Evolutionary conservation across 2,888 invertebrate genomes (phyloP), one percentile per base, ranked within the genome.

Genomic region (Neoascia interrupta): DNA sequence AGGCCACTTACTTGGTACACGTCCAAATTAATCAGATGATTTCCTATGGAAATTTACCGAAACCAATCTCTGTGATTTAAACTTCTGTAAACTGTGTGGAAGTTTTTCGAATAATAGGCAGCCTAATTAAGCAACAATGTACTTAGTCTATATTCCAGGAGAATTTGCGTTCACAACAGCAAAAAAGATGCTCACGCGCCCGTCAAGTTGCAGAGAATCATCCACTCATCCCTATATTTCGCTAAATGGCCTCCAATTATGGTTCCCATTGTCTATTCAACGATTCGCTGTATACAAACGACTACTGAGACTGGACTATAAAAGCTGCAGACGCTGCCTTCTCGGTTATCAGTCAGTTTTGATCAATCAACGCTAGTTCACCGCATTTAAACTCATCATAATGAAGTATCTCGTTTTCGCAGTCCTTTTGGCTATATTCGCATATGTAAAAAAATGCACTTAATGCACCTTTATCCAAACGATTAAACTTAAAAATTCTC

Each of bases 401-500:
- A 87, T 87, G 88, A 88, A 88, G 83, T 85, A 84, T 81, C 43
- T 81, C 8, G 56, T 84, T 60, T 68, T 88, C 81, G 87, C 84
- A 61, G 82, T 88, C 73, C 66, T 87, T 43, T 84, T 86, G 70
- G 87, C 87, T 51, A 60, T 88, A 60, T 81, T 87, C 53, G 86
- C 87, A 61, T 81, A 87, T 84, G 88, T 88, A 84, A 86, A 86
- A 16, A 5, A 31, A 15, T 37, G 8, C 8, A 31, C 11, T 34
- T 19, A 18, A 31, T 8, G 15, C 36, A 4, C 10, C 16, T 31
- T 26, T 31, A 15, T 37, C 26, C n/a, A 8, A 49, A 10, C 28
- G 13, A 49, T 4, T 19, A 31, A 15, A 6, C 6, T 19, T 23
- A n/a, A 43, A 10, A 13, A 6, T 39, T 63, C 34, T 45, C 26